Base-by-base conservation (phyloP, 2,113 vertebrate genomes). In the Empidonax alnorum region DNA sequence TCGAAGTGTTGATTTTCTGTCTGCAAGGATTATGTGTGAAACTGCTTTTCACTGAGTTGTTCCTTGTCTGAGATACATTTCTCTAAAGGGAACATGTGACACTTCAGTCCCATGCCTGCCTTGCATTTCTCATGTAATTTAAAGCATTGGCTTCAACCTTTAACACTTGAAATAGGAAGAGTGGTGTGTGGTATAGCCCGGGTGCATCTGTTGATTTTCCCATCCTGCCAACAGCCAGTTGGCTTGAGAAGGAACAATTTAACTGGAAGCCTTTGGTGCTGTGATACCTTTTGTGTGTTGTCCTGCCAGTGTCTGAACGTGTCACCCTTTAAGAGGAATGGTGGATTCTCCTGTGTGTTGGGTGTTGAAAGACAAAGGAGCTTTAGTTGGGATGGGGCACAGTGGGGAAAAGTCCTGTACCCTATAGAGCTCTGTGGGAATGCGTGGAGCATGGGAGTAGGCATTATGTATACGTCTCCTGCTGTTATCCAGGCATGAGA, bases 61-160 rank as follows among this genome's bases (percentile, higher is more conserved):
- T 86, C 52, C 73, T 93, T 67, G 68, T 65, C 79, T 71, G 85
- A 90, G 79, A 93, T n/a, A 49, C 39, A 31, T 87, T 72, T 79
- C 37, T 85, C 87, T 94, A 71, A 56, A 83, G 91, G 81, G 84
- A 82, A 33, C 33, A 24, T 20, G 67, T 76, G 89, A 77, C 82
- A n/a, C 42, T 83, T 95, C 46, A 62, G 65, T 87, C 71, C 80
- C 35, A 37, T 63, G 82, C 72, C 65, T 83, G 47, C 76, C 83
- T 95, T 80, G 31, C 55, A 61, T 93, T 90, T 61, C 49, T 93
- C 3, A 1, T 63, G 28, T 90, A 66, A 94, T 93, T 93, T 85
- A 90, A 94, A 65, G 37, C 88, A 47, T 58, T 89, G 83, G 44
- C 68, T 93, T 96, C 92, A 83, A 84, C 90, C 83, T 94, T 86